These are phyloP conservation scores for Diorhabda sublineata DNA, from an alignment of 1,140 invertebrate species.

Conservation along the genomic window DNA sequence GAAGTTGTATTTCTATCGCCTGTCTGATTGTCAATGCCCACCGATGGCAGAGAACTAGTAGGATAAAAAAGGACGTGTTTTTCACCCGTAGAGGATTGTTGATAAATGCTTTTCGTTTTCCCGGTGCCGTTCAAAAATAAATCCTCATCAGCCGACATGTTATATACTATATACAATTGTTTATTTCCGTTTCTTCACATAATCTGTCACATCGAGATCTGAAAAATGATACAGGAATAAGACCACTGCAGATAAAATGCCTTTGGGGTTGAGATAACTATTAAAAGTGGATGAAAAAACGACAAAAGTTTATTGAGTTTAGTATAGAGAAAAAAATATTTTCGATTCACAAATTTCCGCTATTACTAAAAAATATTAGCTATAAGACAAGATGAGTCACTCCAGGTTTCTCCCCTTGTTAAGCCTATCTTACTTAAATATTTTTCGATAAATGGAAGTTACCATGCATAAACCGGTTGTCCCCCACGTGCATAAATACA, in stretches of 20 bases:
- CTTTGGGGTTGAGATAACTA: no score
- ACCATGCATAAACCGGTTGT: no score
- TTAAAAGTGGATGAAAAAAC: no score
- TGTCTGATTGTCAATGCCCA: slow-evolving; percentile 38
- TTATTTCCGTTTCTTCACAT: slow-evolving; percentile 8
- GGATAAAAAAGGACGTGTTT: slow-evolving; percentile 48
- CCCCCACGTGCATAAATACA: no score
- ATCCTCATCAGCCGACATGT: slow-evolving; percentile 42
- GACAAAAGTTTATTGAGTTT: no score
- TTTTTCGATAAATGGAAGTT: no score
- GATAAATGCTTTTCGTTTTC: slow-evolving; percentile 42
- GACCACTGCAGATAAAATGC: background rate
- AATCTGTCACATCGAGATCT: slow-evolving; percentile 5
- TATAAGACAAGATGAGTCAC: no score
- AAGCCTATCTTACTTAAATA: no score
- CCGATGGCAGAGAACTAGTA: slow-evolving; percentile 43
- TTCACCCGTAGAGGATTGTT: slow-evolving; percentile 44
- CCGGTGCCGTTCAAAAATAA: slow-evolving; percentile 41
- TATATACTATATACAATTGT: slow-evolving; percentile 11
- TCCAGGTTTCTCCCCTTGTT: no score
- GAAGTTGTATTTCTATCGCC: slow-evolving; percentile 41
- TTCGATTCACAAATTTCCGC: no score
- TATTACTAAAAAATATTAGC: no score
- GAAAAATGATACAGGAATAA: background rate
- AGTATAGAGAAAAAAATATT: no score